These are phyloP conservation scores for Denticeps clupeoides DNA, from an alignment of 2,797 vertebrate genomes.

Conservation along the genomic window DNA sequence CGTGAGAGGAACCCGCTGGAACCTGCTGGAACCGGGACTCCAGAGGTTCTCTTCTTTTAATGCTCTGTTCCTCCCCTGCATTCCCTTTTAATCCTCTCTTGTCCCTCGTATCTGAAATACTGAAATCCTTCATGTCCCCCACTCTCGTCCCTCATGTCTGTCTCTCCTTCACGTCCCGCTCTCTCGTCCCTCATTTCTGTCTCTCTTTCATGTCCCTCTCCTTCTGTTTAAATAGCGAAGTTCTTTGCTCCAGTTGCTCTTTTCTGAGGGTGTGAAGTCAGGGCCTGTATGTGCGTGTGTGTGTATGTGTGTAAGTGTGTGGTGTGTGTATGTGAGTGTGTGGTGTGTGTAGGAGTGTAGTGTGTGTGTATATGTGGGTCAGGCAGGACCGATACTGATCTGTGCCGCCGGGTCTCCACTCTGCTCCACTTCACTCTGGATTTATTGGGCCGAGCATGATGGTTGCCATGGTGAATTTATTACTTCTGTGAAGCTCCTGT, in stretches of 20 bases:
- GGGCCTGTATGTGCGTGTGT: no score
- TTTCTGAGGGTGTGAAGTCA: no score
- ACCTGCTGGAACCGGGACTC: no score
- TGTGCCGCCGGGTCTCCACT: neutral
- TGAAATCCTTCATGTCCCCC: neutral
- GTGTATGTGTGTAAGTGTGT: no score
- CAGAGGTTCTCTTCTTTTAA: no score
- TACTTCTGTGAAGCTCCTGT: no score
- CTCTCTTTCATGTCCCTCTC: constrained; percentile 4
- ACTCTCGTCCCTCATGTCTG: neutral
- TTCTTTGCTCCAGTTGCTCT: no score
- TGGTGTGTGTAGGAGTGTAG: neutral
- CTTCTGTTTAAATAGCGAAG: no score
- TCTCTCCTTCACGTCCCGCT: constrained; percentile 3
- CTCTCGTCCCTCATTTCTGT: constrained; percentile 4
- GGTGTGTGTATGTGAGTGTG: neutral
- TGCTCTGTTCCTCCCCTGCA: no score
- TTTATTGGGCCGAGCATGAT: neutral
- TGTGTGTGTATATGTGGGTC: neutral
- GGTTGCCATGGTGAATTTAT: no score
- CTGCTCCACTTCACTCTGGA: neutral
- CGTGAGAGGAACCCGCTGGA: no score
- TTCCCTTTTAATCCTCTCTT: neutral
- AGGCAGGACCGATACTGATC: neutral
- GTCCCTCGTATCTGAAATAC: neutral